A percentile compares a stretch with the other conserved stretches of the same genome.
phyloP scores from a whole-genome alignment of 2,113 vertebrate genomes.

The Haemorhous mexicanus region DNA sequence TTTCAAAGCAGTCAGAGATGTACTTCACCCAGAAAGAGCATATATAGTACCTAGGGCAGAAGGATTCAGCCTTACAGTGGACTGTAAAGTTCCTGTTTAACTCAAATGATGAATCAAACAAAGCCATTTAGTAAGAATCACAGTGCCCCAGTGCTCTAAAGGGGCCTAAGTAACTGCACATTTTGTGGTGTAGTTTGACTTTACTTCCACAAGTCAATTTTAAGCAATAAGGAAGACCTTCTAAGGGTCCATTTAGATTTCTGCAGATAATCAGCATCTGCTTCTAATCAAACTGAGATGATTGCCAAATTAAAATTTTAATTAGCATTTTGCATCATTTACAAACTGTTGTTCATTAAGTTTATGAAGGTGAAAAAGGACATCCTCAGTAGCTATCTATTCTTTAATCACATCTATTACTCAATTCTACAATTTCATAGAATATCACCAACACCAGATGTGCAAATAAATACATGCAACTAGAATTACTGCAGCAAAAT shows the following conservation, averaged over 20 bases:
- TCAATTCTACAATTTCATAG: background rate
- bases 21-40: background rate
- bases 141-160: background rate
- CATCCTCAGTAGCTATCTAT: conserved; percentile 19
- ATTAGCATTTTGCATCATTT: conserved; percentile 68
- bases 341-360: conserved; percentile 54
- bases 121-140: background rate
- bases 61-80: background rate
- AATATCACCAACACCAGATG: background rate
- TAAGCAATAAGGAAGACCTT: conserved; percentile 54
- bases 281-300: conserved; percentile 67
- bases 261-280: conserved; percentile 65
- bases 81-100: background rate
- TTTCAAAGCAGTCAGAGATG: background rate
- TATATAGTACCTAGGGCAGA: background rate
- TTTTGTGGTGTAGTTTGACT: conserved; percentile 12
- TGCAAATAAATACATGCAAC: background rate
- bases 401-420: conserved; percentile 36
- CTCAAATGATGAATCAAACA: background rate
- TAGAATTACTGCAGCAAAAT: background rate
- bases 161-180: background rate
- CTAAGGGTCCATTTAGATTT: conserved; percentile 58
- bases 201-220: conserved; percentile 49
- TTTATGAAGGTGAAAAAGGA: conserved; percentile 61
- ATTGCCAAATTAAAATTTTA: conserved; percentile 72